Evolutionary conservation across 2,113 vertebrate species (phyloP).

Genomic region (Notarius lentiginosus): DNA sequence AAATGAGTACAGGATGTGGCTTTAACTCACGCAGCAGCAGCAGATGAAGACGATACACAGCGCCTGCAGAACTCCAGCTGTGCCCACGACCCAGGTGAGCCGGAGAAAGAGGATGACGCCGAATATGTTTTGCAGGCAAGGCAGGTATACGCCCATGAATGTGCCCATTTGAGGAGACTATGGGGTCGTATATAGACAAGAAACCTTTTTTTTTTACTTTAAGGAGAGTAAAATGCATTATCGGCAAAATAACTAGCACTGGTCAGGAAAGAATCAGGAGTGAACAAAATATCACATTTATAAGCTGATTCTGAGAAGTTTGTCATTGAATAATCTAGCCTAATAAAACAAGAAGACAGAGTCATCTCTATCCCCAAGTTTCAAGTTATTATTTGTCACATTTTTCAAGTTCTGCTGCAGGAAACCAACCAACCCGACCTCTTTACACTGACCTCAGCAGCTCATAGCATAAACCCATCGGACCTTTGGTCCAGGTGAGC

Average conservation of each 20-base stretch:
- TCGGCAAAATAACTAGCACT: no score
- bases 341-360: no score
- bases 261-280: neutral
- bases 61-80: slow-evolving; percentile 73
- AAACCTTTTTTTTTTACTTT: no score
- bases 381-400: no score
- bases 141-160: slow-evolving; percentile 82
- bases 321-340: neutral
- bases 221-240: neutral
- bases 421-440: no score
- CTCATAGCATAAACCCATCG: no score
- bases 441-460: no score
- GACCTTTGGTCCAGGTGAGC: no score
- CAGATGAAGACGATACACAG: slow-evolving; percentile 80
- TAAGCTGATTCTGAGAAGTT: neutral
- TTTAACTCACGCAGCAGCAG: slow-evolving; percentile 78
- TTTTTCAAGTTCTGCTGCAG: no score
- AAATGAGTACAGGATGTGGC: neutral
- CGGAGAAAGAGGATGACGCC: slow-evolving; percentile 81
- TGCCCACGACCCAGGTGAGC: slow-evolving; percentile 80
- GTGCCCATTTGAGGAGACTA: slow-evolving; percentile 82
- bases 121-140: slow-evolving; percentile 83
- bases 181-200: neutral
- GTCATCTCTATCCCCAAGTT: no score
- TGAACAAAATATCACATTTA: neutral